Evolutionary conservation across 2,113 vertebrate genomes (phyloP), one percentile per base, ranked within the genome.

Genomic region (Charina bottae): DNA sequence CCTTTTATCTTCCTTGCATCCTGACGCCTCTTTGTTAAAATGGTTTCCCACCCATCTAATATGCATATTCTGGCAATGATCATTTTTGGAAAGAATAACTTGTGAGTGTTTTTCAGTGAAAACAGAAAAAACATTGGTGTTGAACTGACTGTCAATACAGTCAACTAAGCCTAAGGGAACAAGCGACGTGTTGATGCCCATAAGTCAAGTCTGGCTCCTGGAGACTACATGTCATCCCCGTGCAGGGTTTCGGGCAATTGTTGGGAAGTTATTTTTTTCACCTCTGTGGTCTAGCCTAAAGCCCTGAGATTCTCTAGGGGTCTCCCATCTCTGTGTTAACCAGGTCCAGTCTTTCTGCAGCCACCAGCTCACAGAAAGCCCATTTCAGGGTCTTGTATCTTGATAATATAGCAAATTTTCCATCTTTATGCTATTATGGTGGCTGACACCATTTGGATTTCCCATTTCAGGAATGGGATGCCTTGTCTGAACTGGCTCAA

Each of bases 51-150:
- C 90, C 92, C 93, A 94, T 95, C 83, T 95, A 95, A 96, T 95
- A 92, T 93, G 93, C 94, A 94, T 95, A 96, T 92, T 94, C 94
- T 95, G 92, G 92, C 94, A 95, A 95, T 92, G 94, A 94, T 93
- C 91, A 93, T 95, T 91, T 78, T 93, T 91, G 88, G 62, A 92
- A 88, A 60, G 94, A 87, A 19, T 87, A 72, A 60, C 64, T 83
- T 26, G 86, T 90, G 33, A 15, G 28, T 93, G 95, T 93, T 91
- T 89, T 60, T 88, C 93, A 91, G 64, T 88, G 92, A 91, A 96
- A 96, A 93, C 85, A 96, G 92, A 95, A 21, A 2, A 78, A 72
- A 19, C 7, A 9, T 21, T 42, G 17, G 6, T 21, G 72, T 21
- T 42, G 33, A 15, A 42, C 3, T 78, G 72, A 33, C 37, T 37